Percentiles rank a stretch among this genome's conserved stretches.
phyloP scores from a whole-genome alignment of 2,113 vertebrate genomes.

The Tenebrosternarchus preto region DNA sequence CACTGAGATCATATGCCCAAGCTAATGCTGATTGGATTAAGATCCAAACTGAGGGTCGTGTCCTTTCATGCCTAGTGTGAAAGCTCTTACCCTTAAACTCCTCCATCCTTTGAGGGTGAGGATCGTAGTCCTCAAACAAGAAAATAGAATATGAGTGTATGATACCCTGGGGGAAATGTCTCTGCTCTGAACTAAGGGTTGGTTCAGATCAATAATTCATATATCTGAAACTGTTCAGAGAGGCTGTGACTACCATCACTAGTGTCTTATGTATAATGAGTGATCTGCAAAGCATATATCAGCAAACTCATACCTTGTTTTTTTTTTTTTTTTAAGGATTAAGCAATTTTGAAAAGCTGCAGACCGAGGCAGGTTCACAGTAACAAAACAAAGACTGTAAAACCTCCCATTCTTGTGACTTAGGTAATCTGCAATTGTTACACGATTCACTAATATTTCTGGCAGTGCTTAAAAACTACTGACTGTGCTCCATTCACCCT shows the following conservation, averaged over 20 bases:
- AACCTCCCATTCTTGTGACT: too few species aligned
- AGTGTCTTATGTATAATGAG: constrained; percentile 22
- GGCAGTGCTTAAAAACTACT: background rate
- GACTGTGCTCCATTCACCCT: background rate
- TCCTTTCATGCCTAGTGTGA: constrained; percentile 48
- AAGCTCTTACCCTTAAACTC: constrained; percentile 46
- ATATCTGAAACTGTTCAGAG: background rate
- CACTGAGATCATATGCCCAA: constrained; percentile 55
- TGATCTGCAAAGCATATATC: background rate
- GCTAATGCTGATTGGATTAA: constrained; percentile 60
- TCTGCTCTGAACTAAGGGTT: background rate
- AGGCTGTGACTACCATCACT: background rate
- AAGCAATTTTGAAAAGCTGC: constrained; percentile 20
- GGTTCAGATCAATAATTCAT: background rate
- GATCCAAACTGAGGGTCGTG: constrained; percentile 50
- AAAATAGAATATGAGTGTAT: background rate
- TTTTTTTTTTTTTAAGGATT: constrained; percentile 11
- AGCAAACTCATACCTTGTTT: background rate
- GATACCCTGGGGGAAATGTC: constrained; percentile 1
- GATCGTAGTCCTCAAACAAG: constrained; percentile 19
- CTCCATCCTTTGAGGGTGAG: background rate
- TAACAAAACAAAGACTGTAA: constrained; percentile 6
- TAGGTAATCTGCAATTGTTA: constrained; percentile 23
- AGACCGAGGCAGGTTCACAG: background rate
- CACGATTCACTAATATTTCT: background rate